These are phyloP conservation scores for Siniperca obscura DNA, from an alignment of 2,797 vertebrate genomes.

Conservation along the genomic window DNA sequence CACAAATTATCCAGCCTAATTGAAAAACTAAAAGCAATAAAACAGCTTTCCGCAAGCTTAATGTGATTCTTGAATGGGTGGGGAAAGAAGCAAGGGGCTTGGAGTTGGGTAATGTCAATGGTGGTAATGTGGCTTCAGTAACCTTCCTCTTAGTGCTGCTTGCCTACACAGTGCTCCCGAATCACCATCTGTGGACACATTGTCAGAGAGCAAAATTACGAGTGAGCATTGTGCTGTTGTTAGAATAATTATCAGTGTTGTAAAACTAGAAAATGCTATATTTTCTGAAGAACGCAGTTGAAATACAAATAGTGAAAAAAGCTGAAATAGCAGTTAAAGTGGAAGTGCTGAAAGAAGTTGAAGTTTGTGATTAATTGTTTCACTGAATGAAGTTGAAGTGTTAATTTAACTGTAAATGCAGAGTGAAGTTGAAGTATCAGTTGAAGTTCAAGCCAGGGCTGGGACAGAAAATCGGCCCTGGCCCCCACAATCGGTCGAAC, in stretches of 20 bases:
- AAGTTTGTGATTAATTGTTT: background rate
- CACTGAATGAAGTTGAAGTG: background rate
- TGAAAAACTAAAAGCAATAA: slow-evolving; percentile 82
- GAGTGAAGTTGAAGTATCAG: too few species aligned
- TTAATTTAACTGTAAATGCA: too few species aligned
- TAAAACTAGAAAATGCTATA: background rate
- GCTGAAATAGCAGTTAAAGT: background rate
- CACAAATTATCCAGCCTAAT: slow-evolving; percentile 82
- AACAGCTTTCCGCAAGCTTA: slow-evolving; percentile 67
- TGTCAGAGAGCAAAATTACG: slow-evolving; percentile 34
- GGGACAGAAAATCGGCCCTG: too few species aligned
- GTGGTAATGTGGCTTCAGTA: slow-evolving; percentile 56
- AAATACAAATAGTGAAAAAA: background rate
- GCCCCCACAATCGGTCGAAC: too few species aligned
- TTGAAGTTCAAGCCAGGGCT: too few species aligned
- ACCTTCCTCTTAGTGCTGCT: slow-evolving; percentile 55
- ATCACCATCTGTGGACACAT: slow-evolving; percentile 48
- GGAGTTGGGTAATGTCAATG: slow-evolving; percentile 50
- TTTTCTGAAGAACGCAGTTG: background rate
- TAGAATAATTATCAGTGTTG: slow-evolving; percentile 23
- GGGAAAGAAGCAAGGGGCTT: slow-evolving; percentile 59
- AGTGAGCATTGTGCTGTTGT: slow-evolving; percentile 1
- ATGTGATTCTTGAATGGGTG: slow-evolving; percentile 74
- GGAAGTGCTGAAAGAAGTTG: background rate
- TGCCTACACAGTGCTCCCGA: slow-evolving; percentile 23